phyloP scores from a whole-genome alignment of 1,140 invertebrate genomes.

The Subanguina moxae region DNA sequence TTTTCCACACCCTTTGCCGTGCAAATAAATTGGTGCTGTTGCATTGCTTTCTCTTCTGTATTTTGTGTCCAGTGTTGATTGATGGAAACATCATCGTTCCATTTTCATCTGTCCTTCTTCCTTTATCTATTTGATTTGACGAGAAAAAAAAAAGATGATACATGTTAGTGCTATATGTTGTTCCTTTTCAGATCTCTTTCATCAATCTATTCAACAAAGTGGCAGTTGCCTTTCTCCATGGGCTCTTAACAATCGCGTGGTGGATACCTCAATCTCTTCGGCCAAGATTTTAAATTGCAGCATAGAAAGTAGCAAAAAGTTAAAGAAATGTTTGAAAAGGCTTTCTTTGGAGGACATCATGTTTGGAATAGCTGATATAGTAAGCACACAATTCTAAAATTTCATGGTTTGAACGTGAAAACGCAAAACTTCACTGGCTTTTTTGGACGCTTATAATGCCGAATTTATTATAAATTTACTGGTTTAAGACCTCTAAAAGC shows the following conservation, averaged over 20 bases:
- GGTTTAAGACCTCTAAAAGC: too few species aligned
- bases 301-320: background rate
- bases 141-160: too few species aligned
- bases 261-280: conserved; percentile 9
- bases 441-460: too few species aligned
- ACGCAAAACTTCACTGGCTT: too few species aligned
- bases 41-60: background rate
- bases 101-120: background rate
- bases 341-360: conserved; percentile 17
- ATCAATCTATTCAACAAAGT: conserved; percentile 35
- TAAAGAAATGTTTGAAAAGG: conserved; percentile 20
- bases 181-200: conserved; percentile 27
- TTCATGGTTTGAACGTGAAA: too few species aligned
- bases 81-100: background rate
- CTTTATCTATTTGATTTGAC: conserved; percentile 1
- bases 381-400: background rate
- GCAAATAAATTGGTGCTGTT: too few species aligned
- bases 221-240: conserved; percentile 25
- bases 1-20: too few species aligned
- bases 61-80: background rate
- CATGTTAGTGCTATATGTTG: background rate
- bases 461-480: too few species aligned
- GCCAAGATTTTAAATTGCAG: conserved; percentile 7
- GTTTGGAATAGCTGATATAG: background rate
- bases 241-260: conserved; percentile 27